A percentile compares a stretch with the other conserved stretches of the same genome.
Conservation (phyloP, 2,888 invertebrate species). For the Limnephilus rhombicus region DNA sequence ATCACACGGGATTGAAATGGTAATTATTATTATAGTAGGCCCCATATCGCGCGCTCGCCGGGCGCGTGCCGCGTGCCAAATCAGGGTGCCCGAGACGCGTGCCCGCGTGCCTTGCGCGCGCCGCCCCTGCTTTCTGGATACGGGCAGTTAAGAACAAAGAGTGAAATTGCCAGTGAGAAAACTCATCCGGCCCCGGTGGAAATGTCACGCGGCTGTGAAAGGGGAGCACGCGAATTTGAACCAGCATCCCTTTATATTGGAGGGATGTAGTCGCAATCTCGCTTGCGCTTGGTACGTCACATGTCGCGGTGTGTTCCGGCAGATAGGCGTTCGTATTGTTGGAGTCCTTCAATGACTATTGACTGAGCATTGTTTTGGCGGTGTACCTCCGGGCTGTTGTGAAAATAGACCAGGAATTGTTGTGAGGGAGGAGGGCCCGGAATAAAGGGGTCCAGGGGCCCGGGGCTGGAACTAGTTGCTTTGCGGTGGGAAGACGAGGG, state of each 20-base stretch:
- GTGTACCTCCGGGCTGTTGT: slow-evolving; percentile 64
- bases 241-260: neutral
- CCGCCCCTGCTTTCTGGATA: slow-evolving; percentile 60
- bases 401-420: slow-evolving; percentile 60
- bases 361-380: slow-evolving; percentile 66
- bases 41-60: slow-evolving; percentile 54
- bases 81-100: slow-evolving; percentile 24
- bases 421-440: slow-evolving; percentile 40
- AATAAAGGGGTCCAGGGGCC: slow-evolving; percentile 18
- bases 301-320: slow-evolving; percentile 11
- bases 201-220: neutral
- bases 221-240: neutral
- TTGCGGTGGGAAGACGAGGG: slow-evolving; percentile 51
- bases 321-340: slow-evolving; percentile 51
- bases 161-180: slow-evolving; percentile 65
- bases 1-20: slow-evolving; percentile 60
- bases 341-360: slow-evolving; percentile 59
- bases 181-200: slow-evolving; percentile 27
- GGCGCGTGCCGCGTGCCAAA: slow-evolving; percentile 55
- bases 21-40: slow-evolving; percentile 61
- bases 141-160: slow-evolving; percentile 65
- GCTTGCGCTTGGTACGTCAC: neutral
- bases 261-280: slow-evolving; percentile 28
- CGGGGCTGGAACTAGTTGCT: slow-evolving; percentile 45
- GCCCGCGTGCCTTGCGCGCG: slow-evolving; percentile 22